Evolutionary conservation across 2,113 vertebrate genomes (phyloP).

Genomic region (Peromyscus leucopus): DNA sequence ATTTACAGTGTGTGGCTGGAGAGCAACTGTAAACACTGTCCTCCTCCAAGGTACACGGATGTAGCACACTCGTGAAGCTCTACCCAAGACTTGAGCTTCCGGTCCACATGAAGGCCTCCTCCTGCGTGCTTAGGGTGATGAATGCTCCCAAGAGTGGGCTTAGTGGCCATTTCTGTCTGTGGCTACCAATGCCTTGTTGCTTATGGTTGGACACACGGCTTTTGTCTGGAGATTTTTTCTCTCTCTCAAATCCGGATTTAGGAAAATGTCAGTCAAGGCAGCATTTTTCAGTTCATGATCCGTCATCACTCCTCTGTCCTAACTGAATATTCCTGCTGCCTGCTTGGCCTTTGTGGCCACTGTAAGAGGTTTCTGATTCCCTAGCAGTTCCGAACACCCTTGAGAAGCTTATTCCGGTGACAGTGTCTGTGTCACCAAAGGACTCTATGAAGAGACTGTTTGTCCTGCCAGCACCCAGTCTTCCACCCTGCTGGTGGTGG

Average conservation of each 20-base stretch:
- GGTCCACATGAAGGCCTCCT: background rate
- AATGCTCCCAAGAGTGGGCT: background rate
- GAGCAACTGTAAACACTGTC: background rate
- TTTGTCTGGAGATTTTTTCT: background rate
- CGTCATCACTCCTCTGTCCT: background rate
- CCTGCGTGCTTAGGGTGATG: background rate
- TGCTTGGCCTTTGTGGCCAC: background rate
- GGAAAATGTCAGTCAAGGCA: background rate
- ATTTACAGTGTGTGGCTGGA: background rate
- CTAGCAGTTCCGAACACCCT: background rate
- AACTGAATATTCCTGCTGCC: background rate
- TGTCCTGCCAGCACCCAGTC: background rate
- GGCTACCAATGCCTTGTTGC: background rate
- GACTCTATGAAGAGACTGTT: background rate
- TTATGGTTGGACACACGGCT: background rate
- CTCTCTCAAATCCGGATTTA: background rate
- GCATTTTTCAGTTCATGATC: background rate
- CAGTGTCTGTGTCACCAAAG: background rate
- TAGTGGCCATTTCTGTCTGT: background rate
- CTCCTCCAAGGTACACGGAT: background rate
- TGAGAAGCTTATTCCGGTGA: background rate
- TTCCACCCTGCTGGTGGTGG: background rate
- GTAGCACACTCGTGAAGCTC: background rate
- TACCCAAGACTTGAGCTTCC: background rate
- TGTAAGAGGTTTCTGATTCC: background rate